A percentile compares a stretch with the other conserved stretches of the same genome.
phyloP scores from a whole-genome alignment of 2,888 invertebrate species.

The Sinhomidia bicolor region DNA sequence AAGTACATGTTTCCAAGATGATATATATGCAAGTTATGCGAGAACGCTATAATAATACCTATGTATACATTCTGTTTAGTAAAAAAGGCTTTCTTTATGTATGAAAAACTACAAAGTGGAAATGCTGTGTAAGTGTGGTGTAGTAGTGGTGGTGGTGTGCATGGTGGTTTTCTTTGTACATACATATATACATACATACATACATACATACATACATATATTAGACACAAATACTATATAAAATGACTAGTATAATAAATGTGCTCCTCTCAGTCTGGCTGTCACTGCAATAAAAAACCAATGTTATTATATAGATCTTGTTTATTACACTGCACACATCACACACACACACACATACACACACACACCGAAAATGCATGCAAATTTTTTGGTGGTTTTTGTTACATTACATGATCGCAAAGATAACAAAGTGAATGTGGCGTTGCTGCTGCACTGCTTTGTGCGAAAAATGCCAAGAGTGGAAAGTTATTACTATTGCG shows the following conservation, averaged over 20 bases:
- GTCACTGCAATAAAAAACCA: conserved; percentile 49
- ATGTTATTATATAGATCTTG: conserved; percentile 54
- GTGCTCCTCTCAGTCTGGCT: conserved; percentile 51
- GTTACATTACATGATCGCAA: background rate
- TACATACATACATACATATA: no score
- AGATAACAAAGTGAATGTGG: conserved; percentile 44
- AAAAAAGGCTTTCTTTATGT: conserved; percentile 7
- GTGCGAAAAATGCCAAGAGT: conserved; percentile 28
- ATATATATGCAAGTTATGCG: background rate
- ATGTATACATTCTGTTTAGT: background rate
- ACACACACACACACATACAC: conserved; percentile 16
- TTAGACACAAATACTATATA: background rate
- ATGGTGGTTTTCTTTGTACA: conserved; percentile 6
- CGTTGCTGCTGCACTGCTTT: conserved; percentile 51
- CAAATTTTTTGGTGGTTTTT: conserved; percentile 52
- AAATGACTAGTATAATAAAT: background rate
- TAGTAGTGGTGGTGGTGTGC: background rate
- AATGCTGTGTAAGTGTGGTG: background rate
- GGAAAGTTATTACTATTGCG: conserved; percentile 34
- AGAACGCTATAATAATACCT: background rate
- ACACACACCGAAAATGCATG: conserved; percentile 45
- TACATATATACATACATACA: no score
- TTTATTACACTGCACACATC: conserved; percentile 36
- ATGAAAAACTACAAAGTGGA: background rate
- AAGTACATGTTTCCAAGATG: conserved; percentile 30